These are phyloP conservation scores for Corbicula japonica DNA, from an alignment of 2,888 invertebrate species.

Conservation along the genomic window DNA sequence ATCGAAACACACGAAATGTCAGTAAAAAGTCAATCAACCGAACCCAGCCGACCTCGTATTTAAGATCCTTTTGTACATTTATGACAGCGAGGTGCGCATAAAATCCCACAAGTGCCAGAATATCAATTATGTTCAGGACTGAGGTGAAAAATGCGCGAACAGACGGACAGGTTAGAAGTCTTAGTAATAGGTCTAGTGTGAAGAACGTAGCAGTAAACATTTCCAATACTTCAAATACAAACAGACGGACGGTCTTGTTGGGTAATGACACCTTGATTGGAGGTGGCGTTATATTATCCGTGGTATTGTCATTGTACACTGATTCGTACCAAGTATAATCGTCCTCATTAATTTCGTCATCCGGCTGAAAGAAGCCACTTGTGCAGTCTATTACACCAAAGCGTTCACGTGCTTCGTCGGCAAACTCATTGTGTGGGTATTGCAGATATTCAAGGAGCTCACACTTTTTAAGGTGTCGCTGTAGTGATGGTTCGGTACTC, in stretches of 20 bases:
- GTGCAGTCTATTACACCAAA: conserved; percentile 11
- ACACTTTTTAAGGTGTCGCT: conserved; percentile 17
- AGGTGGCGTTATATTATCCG: neutral
- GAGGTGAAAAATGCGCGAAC: conserved; percentile 22
- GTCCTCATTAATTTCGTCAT: neutral
- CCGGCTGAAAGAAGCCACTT: neutral
- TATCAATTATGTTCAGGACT: conserved; percentile 33
- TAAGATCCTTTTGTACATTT: conserved; percentile 12
- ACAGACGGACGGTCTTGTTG: conserved; percentile 2
- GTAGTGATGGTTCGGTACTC: conserved; percentile 21
- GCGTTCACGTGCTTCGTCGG: neutral
- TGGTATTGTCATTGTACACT: neutral
- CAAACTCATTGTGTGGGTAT: conserved; percentile 6
- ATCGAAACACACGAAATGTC: conserved; percentile 33
- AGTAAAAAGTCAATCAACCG: conserved; percentile 38
- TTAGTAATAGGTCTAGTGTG: conserved; percentile 31
- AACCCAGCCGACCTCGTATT: conserved; percentile 37
- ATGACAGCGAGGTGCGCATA: conserved; percentile 10
- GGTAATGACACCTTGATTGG: neutral
- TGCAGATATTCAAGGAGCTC: conserved; percentile 33
- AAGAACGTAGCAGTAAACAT: conserved; percentile 33
- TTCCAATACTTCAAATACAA: conserved; percentile 24
- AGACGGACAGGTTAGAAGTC: conserved; percentile 32
- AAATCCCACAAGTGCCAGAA: conserved; percentile 31
- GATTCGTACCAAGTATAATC: neutral